A percentile compares a stretch with the other conserved stretches of the same genome.
phyloP scores from a whole-genome alignment of 2,113 vertebrate genomes.

The Myanophis thanlyinensis region DNA sequence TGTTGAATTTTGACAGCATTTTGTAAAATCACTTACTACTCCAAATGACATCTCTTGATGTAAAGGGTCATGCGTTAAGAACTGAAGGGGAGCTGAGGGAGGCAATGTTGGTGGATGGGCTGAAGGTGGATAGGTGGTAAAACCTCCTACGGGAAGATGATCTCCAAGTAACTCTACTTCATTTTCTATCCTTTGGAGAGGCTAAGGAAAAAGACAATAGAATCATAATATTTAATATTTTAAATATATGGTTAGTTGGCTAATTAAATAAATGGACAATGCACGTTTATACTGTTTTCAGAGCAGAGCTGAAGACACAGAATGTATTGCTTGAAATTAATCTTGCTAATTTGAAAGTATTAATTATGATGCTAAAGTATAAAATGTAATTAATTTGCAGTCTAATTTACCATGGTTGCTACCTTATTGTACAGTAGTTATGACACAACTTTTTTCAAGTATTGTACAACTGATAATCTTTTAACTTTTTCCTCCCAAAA shows the following conservation, averaged over 20 bases:
- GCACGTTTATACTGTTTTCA: background rate
- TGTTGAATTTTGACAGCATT: background rate
- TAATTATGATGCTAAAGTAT: background rate
- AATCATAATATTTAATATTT: background rate
- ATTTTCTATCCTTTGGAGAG: slow-evolving; percentile 96
- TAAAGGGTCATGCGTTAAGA: slow-evolving; percentile 91
- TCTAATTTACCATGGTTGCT: background rate
- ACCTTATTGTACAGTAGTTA: background rate
- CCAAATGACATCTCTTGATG: slow-evolving; percentile 93
- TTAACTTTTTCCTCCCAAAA: background rate
- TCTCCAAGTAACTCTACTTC: slow-evolving; percentile 95
- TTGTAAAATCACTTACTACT: slow-evolving; percentile 78
- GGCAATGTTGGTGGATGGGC: slow-evolving; percentile 86
- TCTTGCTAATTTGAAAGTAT: background rate
- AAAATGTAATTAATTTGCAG: background rate
- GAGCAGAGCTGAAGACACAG: background rate
- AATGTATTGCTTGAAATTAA: background rate
- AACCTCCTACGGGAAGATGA: slow-evolving; percentile 90
- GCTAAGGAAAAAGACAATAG: slow-evolving; percentile 65
- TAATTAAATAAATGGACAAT: background rate
- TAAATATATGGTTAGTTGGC: background rate
- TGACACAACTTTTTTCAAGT: too few species aligned
- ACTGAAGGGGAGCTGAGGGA: slow-evolving; percentile 91
- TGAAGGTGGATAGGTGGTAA: slow-evolving; percentile 87
- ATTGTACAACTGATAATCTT: background rate